These are phyloP conservation scores for Passerina amoena DNA, from an alignment of 2,113 vertebrate species.

Conservation along the genomic window DNA sequence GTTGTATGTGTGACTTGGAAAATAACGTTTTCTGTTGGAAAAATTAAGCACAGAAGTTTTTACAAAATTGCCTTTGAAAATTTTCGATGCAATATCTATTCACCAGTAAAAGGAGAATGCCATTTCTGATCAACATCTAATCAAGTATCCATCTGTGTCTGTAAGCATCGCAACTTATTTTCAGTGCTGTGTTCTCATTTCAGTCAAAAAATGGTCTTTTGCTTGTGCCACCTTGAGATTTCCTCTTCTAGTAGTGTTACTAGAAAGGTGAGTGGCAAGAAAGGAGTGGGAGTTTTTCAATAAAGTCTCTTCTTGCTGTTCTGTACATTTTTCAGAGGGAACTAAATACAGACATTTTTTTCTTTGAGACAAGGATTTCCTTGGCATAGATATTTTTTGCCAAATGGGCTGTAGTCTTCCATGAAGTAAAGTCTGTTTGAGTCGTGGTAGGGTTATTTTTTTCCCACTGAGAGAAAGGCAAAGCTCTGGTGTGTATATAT, in stretches of 20 bases:
- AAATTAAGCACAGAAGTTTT: not conserved
- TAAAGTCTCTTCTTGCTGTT: not conserved
- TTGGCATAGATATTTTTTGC: not conserved
- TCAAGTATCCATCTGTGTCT: not conserved
- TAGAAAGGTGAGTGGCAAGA: not conserved
- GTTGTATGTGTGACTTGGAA: not conserved
- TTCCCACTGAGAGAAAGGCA: not conserved
- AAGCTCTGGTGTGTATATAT: not conserved
- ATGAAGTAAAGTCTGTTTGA: not conserved
- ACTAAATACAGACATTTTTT: not conserved
- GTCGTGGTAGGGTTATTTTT: not conserved
- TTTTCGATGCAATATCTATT: not conserved
- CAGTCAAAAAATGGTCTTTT: not conserved
- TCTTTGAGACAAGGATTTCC: not conserved
- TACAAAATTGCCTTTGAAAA: not conserved
- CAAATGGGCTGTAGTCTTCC: not conserved
- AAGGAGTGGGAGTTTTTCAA: not conserved
- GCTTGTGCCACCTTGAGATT: not conserved
- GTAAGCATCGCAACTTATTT: not conserved
- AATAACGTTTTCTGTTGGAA: not conserved
- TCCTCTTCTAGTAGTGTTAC: not conserved
- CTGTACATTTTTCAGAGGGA: not conserved
- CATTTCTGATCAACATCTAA: not conserved
- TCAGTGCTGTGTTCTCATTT: not conserved
- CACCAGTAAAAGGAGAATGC: not conserved